Percentiles rank a stretch among this genome's conserved stretches.
Conservation (phyloP, 2,113 vertebrate species). For the Loxodonta africana region DNA sequence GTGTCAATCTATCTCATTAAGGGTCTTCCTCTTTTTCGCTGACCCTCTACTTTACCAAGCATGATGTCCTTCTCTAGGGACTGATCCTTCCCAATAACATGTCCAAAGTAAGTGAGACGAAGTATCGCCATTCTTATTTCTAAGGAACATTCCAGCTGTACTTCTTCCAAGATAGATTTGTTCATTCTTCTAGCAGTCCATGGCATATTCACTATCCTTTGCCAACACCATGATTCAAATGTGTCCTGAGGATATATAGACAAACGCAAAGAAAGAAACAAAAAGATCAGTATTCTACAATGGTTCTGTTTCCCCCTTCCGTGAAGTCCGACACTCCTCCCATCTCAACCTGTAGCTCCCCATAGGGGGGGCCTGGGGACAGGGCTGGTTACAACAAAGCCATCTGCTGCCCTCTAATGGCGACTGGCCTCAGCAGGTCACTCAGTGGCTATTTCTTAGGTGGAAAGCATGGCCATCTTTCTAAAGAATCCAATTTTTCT, state of each 20-base stretch:
- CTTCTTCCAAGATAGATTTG: too few relatives aligned
- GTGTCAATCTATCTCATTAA: too few relatives aligned
- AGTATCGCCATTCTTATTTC: too few relatives aligned
- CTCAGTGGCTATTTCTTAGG: background rate
- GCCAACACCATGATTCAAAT: too few relatives aligned
- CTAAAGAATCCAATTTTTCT: background rate
- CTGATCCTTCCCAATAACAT: too few relatives aligned
- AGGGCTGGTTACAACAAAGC: background rate
- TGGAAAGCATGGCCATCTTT: background rate
- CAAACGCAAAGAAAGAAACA: background rate
- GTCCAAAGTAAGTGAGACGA: too few relatives aligned
- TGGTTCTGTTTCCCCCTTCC: rapidly evolving
- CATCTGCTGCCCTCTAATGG: background rate
- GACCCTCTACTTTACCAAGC: too few relatives aligned
- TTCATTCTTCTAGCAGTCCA: too few relatives aligned
- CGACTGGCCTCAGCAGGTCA: rapidly evolving
- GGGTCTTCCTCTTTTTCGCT: too few relatives aligned
- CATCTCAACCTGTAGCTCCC: rapidly evolving
- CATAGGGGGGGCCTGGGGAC: rapidly evolving
- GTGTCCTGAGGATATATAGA: background rate
- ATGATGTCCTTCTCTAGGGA: too few relatives aligned
- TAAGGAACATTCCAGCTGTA: too few relatives aligned
- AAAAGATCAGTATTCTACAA: background rate
- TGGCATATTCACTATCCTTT: too few relatives aligned
- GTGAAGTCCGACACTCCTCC: rapidly evolving